Evolutionary conservation across 2,113 vertebrate genomes (phyloP), one percentile per base, ranked within the genome.

Genomic region (Microtus ochrogaster): DNA sequence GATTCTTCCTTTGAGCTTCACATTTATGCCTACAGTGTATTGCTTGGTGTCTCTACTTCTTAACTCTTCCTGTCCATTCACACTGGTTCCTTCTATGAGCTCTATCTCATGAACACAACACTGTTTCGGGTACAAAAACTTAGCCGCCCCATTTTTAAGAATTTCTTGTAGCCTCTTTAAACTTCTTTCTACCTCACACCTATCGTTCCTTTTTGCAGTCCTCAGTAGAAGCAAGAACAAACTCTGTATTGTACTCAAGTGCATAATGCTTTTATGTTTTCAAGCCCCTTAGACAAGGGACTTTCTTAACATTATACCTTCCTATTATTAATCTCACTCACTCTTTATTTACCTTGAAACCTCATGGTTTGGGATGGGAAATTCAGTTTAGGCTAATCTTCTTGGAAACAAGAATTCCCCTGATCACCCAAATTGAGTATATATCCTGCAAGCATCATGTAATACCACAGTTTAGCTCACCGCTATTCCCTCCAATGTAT

Each of bases 291-390:
- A 30, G 30, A 79, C 49, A 11, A 52, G 24, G 41, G 52, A 0
- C 6, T 78, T 93, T 89, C 61, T 90, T 66, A 33, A 16, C 58
- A 79, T 74, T 49, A 90, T 78, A 49, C 14, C 2, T 33, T 82
- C 83, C 52, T 0, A 36, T 87, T 92, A 33, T 88, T 92, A 26
- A 65, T 61, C 33, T 73, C 5, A 26, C 33, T 73, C 3, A 26
- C 21, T 65, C 9, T 74, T 70, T 95, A 79, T 81, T 81, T 96
- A 94, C 16, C n/a, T 92, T 49, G 47, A 94, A 96, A 65, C 17
- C 10, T 0, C 55, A 7, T 89, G 16, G 41, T 72, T 44, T 79
- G 30, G 77, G 30, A 85, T 58, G 17, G 17, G 70, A 24, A 19
- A 63, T 33, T 89, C 28, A 28, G 30, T 41, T 91, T 52, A 68